Percentiles rank a stretch among this genome's conserved stretches.
Conservation (phyloP, 2,113 vertebrate species). For the Daboia siamensis region DNA sequence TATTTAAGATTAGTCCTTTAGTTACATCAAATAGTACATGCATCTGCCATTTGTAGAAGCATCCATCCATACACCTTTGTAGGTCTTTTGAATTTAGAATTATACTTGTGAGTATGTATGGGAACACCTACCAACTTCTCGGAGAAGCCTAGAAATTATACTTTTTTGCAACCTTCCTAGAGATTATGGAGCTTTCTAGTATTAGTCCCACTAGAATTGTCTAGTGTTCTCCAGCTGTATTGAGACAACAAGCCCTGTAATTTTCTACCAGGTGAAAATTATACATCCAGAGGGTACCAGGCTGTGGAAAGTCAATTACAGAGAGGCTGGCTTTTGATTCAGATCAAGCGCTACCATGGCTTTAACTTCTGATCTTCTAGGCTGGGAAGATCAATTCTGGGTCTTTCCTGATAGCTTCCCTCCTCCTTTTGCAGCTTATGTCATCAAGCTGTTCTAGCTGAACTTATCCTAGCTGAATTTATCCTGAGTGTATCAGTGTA, state of each 20-base stretch:
- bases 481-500: neutral
- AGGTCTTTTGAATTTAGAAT: neutral
- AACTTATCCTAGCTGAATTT: neutral
- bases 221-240: neutral
- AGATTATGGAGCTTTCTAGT: neutral
- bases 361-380: neutral
- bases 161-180: neutral
- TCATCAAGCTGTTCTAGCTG: neutral
- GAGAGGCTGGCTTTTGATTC: neutral
- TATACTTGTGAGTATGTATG: neutral
- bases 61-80: neutral
- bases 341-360: neutral
- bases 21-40: neutral
- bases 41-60: neutral
- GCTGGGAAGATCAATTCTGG: neutral
- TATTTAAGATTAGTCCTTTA: neutral
- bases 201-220: neutral
- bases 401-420: neutral
- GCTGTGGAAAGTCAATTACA: neutral
- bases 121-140: neutral
- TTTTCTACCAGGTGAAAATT: neutral
- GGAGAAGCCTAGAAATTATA: neutral
- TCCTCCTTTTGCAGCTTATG: neutral
- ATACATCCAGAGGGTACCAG: neutral
- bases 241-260: neutral